Base-by-base conservation (phyloP, 64 coral and sea anemone genomes). In the Montipora efflorescens region DNA sequence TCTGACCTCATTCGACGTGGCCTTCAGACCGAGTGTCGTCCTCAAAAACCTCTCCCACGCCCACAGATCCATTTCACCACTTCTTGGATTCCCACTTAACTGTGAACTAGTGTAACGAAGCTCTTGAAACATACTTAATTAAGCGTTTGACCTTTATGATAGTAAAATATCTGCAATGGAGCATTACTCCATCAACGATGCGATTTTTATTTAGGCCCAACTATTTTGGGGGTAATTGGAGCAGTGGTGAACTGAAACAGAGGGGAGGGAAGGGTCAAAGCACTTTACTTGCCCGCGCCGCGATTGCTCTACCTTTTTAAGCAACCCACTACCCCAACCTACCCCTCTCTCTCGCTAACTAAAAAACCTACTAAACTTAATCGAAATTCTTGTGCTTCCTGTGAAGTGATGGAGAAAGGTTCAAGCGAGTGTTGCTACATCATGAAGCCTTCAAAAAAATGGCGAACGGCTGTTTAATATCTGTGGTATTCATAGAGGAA, bases 41-140 rank as follows among this genome's bases (percentile, higher is more conserved):
- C 68, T 5, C 21, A 5, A 71, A 71, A 22, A 4, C 21, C 14
- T 71, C 68, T 71, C 5, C 20, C 68, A 71, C 21, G 20, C 10
- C 14, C 5, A 5, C 68, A 18, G 18, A 8, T 16, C 9, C 14
- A 64, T 16, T 64, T 15, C 20, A 19, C 14, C 12, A 44, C 80
- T 57, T 82, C 23, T 62, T 61, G 55, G 22, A 82, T 82, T 82
- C 64, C 57, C 80, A 82, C 10, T 19, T 80, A 45, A 82, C 44
- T 44, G 11, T 36, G 80, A 82, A 28, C 12, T 64, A 45, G 55
- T 61, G 36, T 64, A 51, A 51, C 14, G 16, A 50, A 18, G 48
- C 48, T 79, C 47, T 50, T 79, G 11, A 21, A 71, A 71, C 19
- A 71, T 71, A 5, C 21, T 23, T 71, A n/a, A 23, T 4, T 15